A percentile compares a stretch with the other conserved stretches of the same genome.
phyloP scores from a whole-genome alignment of 2,113 vertebrate species.

The Raja brachyura region DNA sequence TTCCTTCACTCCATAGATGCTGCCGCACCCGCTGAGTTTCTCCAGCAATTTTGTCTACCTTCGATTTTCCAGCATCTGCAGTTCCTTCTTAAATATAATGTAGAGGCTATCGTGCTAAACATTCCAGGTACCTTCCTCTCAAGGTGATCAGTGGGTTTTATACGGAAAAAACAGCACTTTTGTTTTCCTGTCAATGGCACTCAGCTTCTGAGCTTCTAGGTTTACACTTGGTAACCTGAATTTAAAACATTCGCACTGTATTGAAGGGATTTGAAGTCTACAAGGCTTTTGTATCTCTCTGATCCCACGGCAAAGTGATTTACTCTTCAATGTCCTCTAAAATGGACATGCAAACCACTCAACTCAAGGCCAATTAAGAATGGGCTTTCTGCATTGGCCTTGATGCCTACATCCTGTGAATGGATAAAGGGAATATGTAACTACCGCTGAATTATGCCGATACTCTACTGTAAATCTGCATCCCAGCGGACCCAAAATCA shows the following conservation, averaged over 20 bases:
- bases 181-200: neutral
- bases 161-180: neutral
- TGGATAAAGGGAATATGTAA: neutral
- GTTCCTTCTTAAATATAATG: too few relatives aligned
- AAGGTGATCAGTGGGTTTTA: neutral
- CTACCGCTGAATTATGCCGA: neutral
- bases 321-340: too few relatives aligned
- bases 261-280: neutral
- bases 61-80: too few relatives aligned
- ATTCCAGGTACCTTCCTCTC: neutral
- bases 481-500: neutral
- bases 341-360: too few relatives aligned
- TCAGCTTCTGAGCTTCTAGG: neutral
- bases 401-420: too few relatives aligned
- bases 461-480: neutral
- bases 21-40: too few relatives aligned
- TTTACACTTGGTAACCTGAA: neutral
- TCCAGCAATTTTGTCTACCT: too few relatives aligned
- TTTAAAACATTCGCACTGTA: neutral
- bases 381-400: too few relatives aligned
- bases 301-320: too few relatives aligned
- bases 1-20: too few relatives aligned
- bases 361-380: too few relatives aligned
- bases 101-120: neutral
- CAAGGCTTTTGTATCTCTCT: too few relatives aligned